Percentiles rank a stretch among this genome's conserved stretches.
phyloP scores from a whole-genome alignment of 2,113 vertebrate genomes.

The Hipposideros armiger region DNA sequence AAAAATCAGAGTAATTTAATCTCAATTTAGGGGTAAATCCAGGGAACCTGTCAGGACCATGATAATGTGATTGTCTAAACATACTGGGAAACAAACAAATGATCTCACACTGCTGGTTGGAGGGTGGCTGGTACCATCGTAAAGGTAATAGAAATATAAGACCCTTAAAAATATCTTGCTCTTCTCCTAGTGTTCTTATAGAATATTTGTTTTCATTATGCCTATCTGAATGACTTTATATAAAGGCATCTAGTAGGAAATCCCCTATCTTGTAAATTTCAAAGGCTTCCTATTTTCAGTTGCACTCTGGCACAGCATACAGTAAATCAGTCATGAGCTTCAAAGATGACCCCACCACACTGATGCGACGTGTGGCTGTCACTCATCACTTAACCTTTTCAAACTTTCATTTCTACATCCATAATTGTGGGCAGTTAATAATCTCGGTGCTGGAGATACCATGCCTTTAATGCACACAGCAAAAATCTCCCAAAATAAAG shows the following conservation, averaged over 20 bases:
- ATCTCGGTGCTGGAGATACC: background rate
- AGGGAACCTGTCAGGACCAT: background rate
- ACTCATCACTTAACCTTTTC: background rate
- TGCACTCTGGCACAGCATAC: background rate
- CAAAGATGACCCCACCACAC: background rate
- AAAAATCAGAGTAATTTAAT: background rate
- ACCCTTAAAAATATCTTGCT: background rate
- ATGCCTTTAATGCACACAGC: background rate
- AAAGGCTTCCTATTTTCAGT: slow-evolving; percentile 23
- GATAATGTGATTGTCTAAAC: background rate
- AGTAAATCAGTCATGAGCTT: background rate
- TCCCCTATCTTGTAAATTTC: background rate
- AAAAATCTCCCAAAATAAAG: background rate
- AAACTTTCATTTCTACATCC: background rate
- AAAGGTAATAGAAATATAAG: background rate
- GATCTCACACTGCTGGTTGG: background rate
- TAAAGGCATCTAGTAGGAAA: background rate
- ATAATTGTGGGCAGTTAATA: background rate
- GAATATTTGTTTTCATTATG: background rate
- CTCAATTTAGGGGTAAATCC: background rate
- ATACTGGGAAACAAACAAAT: background rate
- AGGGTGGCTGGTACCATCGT: background rate
- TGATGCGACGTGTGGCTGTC: background rate
- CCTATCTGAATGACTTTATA: background rate
- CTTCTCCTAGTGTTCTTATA: background rate